phyloP scores from a whole-genome alignment of 1,140 invertebrate species.

The Papilio xuthus region DNA sequence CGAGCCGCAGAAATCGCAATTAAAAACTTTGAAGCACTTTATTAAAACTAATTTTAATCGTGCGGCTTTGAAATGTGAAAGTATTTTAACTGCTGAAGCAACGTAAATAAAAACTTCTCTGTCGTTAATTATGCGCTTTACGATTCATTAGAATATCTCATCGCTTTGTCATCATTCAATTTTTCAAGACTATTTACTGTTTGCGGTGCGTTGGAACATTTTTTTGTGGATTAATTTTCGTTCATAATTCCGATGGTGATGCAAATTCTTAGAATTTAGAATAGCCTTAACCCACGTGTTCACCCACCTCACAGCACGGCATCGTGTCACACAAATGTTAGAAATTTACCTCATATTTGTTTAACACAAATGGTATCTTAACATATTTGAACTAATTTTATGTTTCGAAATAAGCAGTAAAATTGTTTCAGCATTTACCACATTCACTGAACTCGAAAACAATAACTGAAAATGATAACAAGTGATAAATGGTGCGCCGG shows the following conservation, averaged over 20 bases:
- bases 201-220: neutral
- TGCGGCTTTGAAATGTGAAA: slow-evolving; percentile 26
- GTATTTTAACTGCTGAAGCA: slow-evolving; percentile 19
- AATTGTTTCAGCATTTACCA: slow-evolving; percentile 8
- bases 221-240: neutral
- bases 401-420: neutral
- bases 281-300: too few species aligned
- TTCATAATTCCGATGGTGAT: neutral
- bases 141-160: neutral
- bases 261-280: too few species aligned
- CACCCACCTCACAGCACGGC: too few species aligned
- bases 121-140: slow-evolving; percentile 3
- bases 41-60: slow-evolving; percentile 32
- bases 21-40: slow-evolving; percentile 28
- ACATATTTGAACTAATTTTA: neutral
- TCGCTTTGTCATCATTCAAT: neutral
- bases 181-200: neutral
- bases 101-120: slow-evolving; percentile 25
- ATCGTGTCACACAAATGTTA: too few species aligned
- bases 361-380: neutral
- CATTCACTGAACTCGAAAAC: slow-evolving; percentile 18
- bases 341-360: too few species aligned
- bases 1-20: slow-evolving; percentile 16
- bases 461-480: slow-evolving; percentile 21
- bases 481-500: slow-evolving; percentile 1